Evolutionary conservation across 1,140 invertebrate genomes (phyloP), one percentile per base, ranked within the genome.

Genomic region (Gryon sp.): DNA sequence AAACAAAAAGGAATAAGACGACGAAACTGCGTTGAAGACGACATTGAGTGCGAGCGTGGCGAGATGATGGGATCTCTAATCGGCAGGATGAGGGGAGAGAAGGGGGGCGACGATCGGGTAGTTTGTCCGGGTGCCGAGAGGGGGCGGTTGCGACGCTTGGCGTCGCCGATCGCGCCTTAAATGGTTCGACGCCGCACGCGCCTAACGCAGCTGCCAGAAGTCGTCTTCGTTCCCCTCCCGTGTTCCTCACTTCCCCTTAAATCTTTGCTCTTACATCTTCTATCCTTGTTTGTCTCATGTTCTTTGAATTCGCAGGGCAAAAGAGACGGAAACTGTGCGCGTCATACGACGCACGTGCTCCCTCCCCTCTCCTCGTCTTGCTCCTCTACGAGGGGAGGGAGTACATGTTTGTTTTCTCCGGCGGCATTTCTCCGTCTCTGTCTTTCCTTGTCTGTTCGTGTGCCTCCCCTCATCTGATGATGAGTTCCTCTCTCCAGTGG

Each of bases 101-200:
- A 34, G 46, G 41, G 20, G 19, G 16, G 22, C n/a, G n/a, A 8
- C 2, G 28, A 43, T 26, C 24, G 63, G 41, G 63, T 38, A 48
- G 52, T 66, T 36, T 32, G 30, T 19, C 4, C 32, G 52, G 60
- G 59, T 16, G 46, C 48, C 59, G 45, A 53, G 73, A 75, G 80
- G 59, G 70, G 76, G 75, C 73, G 77, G 81, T 73, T 76, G 85
- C 85, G 87, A 88, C 87, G 87, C 86, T 83, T 69, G 83, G 87
- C 87, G 86, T 87, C 86, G 84, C 79, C 80, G 86, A 87, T 88
- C 87, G 87, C 87, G 86, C 87, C 87, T 88, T 88, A 88, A 88
- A 89, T 87, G 87, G 86, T 82, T 87, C 87, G 87, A 87, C 87
- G 87, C 86, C 87, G 87, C 86, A 87, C 87, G 87, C 87, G 85